Base-by-base conservation (phyloP, 2,113 vertebrate species). In the Lophius piscatorius region DNA sequence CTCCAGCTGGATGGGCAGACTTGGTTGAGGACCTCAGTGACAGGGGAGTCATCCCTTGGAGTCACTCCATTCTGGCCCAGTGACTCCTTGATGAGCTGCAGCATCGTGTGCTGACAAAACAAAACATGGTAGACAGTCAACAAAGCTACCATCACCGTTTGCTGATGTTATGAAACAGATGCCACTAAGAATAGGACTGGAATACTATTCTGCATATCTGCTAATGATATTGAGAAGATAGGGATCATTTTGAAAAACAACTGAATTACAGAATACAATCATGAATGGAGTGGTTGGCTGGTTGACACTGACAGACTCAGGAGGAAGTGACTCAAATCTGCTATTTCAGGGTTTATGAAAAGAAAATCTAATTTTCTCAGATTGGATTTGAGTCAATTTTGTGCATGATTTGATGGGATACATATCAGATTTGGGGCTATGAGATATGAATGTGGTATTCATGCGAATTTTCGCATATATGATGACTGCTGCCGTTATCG, bases 1-100 rank as follows among this genome's bases (percentile, higher is more conserved):
- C 97, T 94, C 97, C 97, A 99, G 1, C 92, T 97, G 66, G 97
- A 99, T 31, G 97, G 97, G 74, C 97, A 99, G 70, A 99, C 97
- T 83, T 98, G 95, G 79, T 97, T 98, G 74, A 99, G 92, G 11
- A 98, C 93, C 85, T 99, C 97, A 0, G 96, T 97, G 76, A 98
- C 95, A 0, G 94, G 95, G 18, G 93, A 93, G 61, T 98, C 95
- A 0, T 98, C 96, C 18, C 93, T 86, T 24, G 93, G 87, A 0
- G 92, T 91, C 69, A 97, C 87, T 50, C 95, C 95, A 1, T 98
- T 98, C 62, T 94, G 95, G 76, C 93, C 96, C 29, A 94, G 91
- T 1, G 92, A 94, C 61, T 98, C 96, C 85, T 97, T 98, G 70
- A 99, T 94, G 80, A 99, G 81, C 87, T 97, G 96, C 80, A 97